Conservation (phyloP, 1,140 invertebrate genomes). For the Drosophila sp. region DNA sequence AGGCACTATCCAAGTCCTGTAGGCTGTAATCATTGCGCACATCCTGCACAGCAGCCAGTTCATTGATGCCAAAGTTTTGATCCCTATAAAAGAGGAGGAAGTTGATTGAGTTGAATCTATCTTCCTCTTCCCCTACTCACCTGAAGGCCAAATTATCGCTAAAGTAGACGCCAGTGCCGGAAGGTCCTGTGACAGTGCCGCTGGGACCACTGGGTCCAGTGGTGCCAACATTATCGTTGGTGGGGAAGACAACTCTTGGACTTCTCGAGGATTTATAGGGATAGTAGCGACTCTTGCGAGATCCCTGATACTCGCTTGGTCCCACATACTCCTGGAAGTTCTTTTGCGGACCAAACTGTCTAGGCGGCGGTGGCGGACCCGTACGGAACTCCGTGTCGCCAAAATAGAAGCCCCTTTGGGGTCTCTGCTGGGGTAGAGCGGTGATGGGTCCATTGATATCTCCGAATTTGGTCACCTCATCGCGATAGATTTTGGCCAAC, state of each 20-base stretch:
- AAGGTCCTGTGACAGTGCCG: constrained; percentile 63
- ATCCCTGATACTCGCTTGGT: constrained; percentile 64
- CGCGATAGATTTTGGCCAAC: constrained; percentile 70
- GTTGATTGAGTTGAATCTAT: not conserved
- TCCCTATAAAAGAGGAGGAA: constrained; percentile 74
- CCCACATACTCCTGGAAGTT: constrained; percentile 75
- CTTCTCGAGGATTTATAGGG: constrained; percentile 83
- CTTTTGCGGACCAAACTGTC: constrained; percentile 75
- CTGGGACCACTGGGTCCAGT: constrained; percentile 71
- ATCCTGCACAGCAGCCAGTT: constrained; percentile 84
- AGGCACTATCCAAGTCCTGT: constrained; percentile 84
- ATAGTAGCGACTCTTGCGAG: constrained; percentile 73
- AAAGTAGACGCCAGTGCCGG: constrained; percentile 79
- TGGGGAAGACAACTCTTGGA: constrained; percentile 85
- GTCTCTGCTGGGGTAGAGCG: constrained; percentile 68
- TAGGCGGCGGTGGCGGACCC: constrained; percentile 56
- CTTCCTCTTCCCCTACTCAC: constrained; percentile 32
- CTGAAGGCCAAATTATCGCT: constrained; percentile 85
- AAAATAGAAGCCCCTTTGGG: constrained; percentile 70
- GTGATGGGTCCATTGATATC: constrained; percentile 82
- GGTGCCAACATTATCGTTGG: constrained; percentile 84
- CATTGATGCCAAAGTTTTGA: constrained; percentile 85
- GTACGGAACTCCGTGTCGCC: constrained; percentile 74
- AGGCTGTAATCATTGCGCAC: constrained; percentile 84
- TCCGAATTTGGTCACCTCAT: constrained; percentile 82